Conservation (phyloP, 2,888 invertebrate genomes). For the Scaptomyza reducta region DNA sequence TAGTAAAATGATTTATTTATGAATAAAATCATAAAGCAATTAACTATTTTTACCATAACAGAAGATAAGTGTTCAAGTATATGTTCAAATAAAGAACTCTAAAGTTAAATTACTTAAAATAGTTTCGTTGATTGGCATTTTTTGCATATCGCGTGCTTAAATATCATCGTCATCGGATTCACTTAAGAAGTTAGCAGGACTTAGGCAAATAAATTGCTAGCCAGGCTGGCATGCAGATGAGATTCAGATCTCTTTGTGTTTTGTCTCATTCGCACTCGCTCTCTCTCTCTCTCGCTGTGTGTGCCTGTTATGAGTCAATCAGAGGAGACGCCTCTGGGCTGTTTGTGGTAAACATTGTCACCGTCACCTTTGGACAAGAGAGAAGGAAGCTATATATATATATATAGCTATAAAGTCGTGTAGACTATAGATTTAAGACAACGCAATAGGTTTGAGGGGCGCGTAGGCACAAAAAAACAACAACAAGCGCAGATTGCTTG, state of each 20-base stretch:
- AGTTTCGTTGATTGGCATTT: not conserved
- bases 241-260: slow-evolving; percentile 57
- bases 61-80: no score
- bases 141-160: slow-evolving; percentile 63
- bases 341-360: slow-evolving; percentile 62
- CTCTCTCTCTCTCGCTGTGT: not conserved
- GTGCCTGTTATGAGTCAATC: slow-evolving; percentile 76
- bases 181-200: slow-evolving; percentile 53
- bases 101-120: slow-evolving; percentile 12
- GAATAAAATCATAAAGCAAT: no score
- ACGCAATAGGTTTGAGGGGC: slow-evolving; percentile 38
- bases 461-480: slow-evolving; percentile 54
- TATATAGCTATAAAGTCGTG: not conserved
- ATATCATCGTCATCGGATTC: slow-evolving; percentile 67
- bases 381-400: not conserved
- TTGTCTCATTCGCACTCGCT: no score
- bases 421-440: slow-evolving; percentile 14
- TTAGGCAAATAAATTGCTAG: slow-evolving; percentile 69
- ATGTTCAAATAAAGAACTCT: not conserved
- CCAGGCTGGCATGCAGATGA: slow-evolving; percentile 59
- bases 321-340: slow-evolving; percentile 49
- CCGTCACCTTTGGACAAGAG: slow-evolving; percentile 59
- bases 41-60: no score
- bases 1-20: no score
- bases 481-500: slow-evolving; percentile 66